These are phyloP conservation scores for Oryzias melastigma DNA, from an alignment of 2,113 vertebrate species.

Conservation along the genomic window DNA sequence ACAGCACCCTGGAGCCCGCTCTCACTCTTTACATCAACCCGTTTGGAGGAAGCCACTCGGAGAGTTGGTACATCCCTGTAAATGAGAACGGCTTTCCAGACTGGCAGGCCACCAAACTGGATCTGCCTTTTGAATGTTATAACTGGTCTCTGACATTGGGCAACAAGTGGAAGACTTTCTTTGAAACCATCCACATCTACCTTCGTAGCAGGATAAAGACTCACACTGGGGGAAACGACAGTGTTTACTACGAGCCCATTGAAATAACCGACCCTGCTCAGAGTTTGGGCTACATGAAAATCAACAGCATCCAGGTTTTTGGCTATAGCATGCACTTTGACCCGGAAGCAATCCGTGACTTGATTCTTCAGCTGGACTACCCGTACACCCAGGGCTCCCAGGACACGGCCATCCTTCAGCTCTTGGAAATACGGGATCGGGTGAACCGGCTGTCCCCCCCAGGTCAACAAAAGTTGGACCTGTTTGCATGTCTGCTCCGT, in stretches of 20 bases:
- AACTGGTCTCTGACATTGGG: constrained; percentile 96
- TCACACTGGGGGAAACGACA: constrained; percentile 83
- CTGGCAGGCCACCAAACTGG: constrained; percentile 92
- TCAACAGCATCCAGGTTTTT: constrained; percentile 96
- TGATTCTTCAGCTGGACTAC: constrained; percentile 96
- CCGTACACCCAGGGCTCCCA: constrained; percentile 97
- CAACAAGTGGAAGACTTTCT: constrained; percentile 98
- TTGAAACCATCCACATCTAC: constrained; percentile 97
- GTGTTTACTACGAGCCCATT: constrained; percentile 89
- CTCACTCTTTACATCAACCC: constrained; percentile 94
- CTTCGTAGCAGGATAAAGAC: constrained; percentile 91
- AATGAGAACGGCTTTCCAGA: constrained; percentile 90
- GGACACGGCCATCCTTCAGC: constrained; percentile 92
- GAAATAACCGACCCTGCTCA: constrained; percentile 88
- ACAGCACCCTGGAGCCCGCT: constrained; percentile 95
- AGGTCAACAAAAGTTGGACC: constrained; percentile 88
- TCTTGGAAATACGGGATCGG: constrained; percentile 92
- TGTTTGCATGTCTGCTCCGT: constrained; percentile 94
- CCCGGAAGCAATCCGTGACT: constrained; percentile 93
- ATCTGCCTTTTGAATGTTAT: constrained; percentile 92
- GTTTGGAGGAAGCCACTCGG: constrained; percentile 96
- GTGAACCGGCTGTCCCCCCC: constrained; percentile 94
- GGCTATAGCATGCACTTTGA: constrained; percentile 99
- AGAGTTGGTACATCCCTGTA: constrained; percentile 96
- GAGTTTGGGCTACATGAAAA: constrained; percentile 98